phyloP scores from a whole-genome alignment of 2,888 invertebrate genomes.

The Busseola fusca region DNA sequence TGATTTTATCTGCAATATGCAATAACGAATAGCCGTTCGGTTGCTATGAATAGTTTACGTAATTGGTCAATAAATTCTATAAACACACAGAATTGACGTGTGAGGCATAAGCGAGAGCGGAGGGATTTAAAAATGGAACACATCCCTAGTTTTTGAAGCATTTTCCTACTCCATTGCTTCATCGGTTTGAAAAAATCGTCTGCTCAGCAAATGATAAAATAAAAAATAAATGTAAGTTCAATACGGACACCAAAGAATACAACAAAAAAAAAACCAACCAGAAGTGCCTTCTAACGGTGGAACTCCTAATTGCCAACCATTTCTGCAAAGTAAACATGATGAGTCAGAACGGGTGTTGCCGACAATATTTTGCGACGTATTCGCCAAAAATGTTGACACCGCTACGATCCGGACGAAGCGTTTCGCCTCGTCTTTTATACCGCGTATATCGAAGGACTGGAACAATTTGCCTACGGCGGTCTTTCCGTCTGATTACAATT shows the following conservation, averaged over 20 bases:
- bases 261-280: neutral
- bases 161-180: neutral
- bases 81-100: neutral
- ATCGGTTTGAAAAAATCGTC: neutral
- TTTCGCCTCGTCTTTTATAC: too few relatives aligned
- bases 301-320: neutral
- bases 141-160: neutral
- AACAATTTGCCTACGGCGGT: too few relatives aligned
- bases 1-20: constrained; percentile 43
- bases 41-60: constrained; percentile 53
- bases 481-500: too few relatives aligned
- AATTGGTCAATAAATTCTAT: constrained; percentile 56
- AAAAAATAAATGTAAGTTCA: too few relatives aligned
- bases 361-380: too few relatives aligned
- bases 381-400: too few relatives aligned
- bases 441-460: too few relatives aligned
- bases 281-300: neutral
- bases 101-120: constrained; percentile 10
- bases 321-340: neutral
- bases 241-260: neutral
- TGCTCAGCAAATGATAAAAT: too few relatives aligned
- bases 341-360: neutral
- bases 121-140: neutral
- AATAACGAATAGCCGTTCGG: constrained; percentile 43
- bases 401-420: too few relatives aligned